A percentile compares a stretch with the other conserved stretches of the same genome.
phyloP scores from a whole-genome alignment of 1,140 invertebrate genomes.

The Drosophila mauritiana region DNA sequence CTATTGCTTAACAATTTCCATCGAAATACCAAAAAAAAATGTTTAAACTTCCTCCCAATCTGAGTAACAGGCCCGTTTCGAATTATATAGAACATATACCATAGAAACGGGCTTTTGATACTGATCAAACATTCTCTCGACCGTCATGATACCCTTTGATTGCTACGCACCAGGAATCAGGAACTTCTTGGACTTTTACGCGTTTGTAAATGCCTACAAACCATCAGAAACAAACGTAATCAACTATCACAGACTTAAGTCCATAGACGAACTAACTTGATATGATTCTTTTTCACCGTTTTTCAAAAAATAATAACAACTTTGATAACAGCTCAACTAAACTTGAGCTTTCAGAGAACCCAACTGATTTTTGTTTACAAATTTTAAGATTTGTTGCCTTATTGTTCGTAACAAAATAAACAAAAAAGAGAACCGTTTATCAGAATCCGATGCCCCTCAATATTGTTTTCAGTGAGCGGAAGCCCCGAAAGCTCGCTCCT shows the following conservation, averaged over 20 bases:
- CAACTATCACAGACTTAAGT: too few species aligned
- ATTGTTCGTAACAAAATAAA: slow-evolving; percentile 25
- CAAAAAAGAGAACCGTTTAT: neutral
- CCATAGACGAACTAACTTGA: too few species aligned
- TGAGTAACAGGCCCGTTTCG: too few species aligned
- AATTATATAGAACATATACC: too few species aligned
- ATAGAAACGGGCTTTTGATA: neutral
- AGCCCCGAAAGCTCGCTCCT: slow-evolving; percentile 15
- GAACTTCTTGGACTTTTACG: neutral
- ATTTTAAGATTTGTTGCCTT: neutral
- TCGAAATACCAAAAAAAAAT: too few species aligned
- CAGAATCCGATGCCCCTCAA: neutral
- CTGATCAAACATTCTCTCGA: neutral
- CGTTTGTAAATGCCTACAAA: too few species aligned
- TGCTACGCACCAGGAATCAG: neutral
- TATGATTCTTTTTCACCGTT: too few species aligned
- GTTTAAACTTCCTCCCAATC: too few species aligned
- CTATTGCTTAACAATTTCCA: neutral
- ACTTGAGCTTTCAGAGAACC: neutral
- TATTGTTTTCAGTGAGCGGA: slow-evolving; percentile 2
- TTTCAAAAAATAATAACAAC: too few species aligned
- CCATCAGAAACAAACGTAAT: too few species aligned
- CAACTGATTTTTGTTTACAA: slow-evolving; percentile 28
- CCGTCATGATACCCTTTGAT: neutral
- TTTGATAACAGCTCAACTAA: too few species aligned